These are phyloP conservation scores for Frieseomelitta varia DNA, from an alignment of 1,140 invertebrate genomes.

Conservation along the genomic window DNA sequence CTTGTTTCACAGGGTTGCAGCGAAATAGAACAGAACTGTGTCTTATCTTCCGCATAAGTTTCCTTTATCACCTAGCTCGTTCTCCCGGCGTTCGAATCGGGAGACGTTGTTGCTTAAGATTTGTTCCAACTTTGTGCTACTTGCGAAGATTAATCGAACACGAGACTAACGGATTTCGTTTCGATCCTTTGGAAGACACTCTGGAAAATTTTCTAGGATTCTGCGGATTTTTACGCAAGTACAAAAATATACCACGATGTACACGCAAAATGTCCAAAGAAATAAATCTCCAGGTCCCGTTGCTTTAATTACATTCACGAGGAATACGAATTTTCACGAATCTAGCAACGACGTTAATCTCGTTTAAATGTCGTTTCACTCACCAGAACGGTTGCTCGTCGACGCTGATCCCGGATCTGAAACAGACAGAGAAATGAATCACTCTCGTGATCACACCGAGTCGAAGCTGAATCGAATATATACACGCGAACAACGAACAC, in stretches of 20 bases:
- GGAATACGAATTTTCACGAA: no score
- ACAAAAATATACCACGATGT: not conserved
- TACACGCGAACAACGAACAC: not conserved
- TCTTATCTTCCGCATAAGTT: slow-evolving; percentile 67
- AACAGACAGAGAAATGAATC: not conserved
- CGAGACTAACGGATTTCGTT: not conserved
- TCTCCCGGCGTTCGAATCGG: not conserved
- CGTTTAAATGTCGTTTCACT: not conserved
- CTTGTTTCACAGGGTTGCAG: slow-evolving; percentile 9
- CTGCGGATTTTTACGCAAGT: not conserved
- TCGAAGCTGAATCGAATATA: not conserved
- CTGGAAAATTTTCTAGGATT: not conserved
- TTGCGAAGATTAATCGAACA: not conserved
- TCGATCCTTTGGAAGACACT: not conserved
- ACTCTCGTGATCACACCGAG: no score
- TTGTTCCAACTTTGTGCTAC: not conserved
- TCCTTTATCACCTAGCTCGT: slow-evolving; percentile 58
- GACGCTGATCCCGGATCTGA: not conserved
- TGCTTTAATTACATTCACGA: no score
- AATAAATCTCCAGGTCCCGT: no score
- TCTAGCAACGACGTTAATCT: no score
- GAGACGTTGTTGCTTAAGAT: not conserved
- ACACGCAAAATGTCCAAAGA: not conserved
- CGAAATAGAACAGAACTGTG: slow-evolving; percentile 31
- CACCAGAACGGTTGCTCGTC: not conserved